A percentile compares a stretch with the other conserved stretches of the same genome.
Conservation (phyloP, 2,888 invertebrate species). For the Prosapia bicincta region DNA sequence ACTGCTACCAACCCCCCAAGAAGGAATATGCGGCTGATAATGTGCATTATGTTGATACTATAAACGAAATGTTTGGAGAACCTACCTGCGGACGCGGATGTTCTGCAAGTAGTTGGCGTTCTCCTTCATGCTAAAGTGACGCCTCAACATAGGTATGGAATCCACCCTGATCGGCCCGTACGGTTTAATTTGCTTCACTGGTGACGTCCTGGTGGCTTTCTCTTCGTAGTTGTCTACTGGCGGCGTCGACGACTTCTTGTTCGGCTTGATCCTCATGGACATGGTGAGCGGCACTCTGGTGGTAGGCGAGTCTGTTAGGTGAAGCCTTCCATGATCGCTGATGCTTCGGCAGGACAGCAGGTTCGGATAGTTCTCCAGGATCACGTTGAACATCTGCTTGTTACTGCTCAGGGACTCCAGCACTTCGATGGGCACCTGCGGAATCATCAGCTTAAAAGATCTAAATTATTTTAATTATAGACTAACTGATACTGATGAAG, state of each 20-base stretch:
- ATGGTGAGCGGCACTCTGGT: slow-evolving; percentile 54
- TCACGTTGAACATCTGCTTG: slow-evolving; percentile 63
- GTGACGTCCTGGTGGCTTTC: background rate
- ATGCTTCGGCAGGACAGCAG: slow-evolving; percentile 59
- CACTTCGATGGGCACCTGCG: slow-evolving; percentile 61
- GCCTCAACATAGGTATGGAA: slow-evolving; percentile 50
- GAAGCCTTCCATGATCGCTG: slow-evolving; percentile 57
- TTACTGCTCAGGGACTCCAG: slow-evolving; percentile 61
- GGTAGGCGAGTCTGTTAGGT: slow-evolving; percentile 29
- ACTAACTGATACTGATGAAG: too few species aligned
- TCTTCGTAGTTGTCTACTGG: background rate
- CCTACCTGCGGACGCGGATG: slow-evolving; percentile 28
- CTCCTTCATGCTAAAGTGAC: slow-evolving; percentile 52
- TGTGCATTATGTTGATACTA: too few species aligned
- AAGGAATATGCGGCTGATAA: too few species aligned
- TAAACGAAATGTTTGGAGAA: too few species aligned
- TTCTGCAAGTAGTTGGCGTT: slow-evolving; percentile 54
- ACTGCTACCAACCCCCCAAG: too few species aligned
- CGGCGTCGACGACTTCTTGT: slow-evolving; percentile 30
- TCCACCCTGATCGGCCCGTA: slow-evolving; percentile 38
- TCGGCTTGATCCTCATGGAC: slow-evolving; percentile 58
- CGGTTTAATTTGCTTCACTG: background rate
- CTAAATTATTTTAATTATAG: too few species aligned
- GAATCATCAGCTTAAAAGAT: too few species aligned
- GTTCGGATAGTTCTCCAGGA: slow-evolving; percentile 70